phyloP scores from a whole-genome alignment of 2,888 invertebrate genomes.

The Malachius bipustulatus region DNA sequence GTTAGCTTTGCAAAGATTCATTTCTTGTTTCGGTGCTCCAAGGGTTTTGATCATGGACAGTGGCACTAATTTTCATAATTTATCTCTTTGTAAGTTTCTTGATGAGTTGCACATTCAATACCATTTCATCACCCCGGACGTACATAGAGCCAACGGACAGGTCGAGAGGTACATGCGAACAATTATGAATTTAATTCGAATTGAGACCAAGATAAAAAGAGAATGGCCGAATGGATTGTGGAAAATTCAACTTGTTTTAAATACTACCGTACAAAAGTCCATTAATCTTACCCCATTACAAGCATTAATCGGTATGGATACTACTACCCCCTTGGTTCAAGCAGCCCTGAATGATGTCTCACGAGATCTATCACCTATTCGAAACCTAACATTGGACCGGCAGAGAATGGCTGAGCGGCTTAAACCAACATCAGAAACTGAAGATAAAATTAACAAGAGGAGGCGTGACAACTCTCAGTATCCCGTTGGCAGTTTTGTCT shows the following conservation, averaged over 20 bases:
- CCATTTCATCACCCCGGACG: no score
- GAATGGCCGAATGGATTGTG: conserved; percentile 18
- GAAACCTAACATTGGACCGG: conserved; percentile 15
- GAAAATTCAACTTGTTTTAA: conserved; percentile 19
- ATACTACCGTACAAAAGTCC: conserved; percentile 20
- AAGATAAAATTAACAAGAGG: background rate
- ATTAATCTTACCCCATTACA: conserved; percentile 17
- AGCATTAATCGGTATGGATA: conserved; percentile 16
- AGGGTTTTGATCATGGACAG: conserved; percentile 16
- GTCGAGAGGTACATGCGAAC: conserved; percentile 20
- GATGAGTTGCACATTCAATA: conserved; percentile 14
- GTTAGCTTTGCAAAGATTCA: conserved; percentile 12
- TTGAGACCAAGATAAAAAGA: conserved; percentile 16
- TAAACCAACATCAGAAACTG: background rate
- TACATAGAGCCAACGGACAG: no score
- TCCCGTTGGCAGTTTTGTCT: conserved; percentile 18
- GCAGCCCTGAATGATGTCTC: conserved; percentile 15
- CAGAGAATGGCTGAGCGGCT: conserved; percentile 8
- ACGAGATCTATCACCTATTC: conserved; percentile 14
- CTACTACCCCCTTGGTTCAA: conserved; percentile 18
- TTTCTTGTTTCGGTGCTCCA: conserved; percentile 18
- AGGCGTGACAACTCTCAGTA: conserved; percentile 3
- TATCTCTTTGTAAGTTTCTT: conserved; percentile 16
- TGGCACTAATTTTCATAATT: conserved; percentile 16
- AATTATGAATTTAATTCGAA: conserved; percentile 17